Evolutionary conservation across 2,113 vertebrate species (phyloP), one percentile per base, ranked within the genome.

Genomic region (Pimephales promelas): DNA sequence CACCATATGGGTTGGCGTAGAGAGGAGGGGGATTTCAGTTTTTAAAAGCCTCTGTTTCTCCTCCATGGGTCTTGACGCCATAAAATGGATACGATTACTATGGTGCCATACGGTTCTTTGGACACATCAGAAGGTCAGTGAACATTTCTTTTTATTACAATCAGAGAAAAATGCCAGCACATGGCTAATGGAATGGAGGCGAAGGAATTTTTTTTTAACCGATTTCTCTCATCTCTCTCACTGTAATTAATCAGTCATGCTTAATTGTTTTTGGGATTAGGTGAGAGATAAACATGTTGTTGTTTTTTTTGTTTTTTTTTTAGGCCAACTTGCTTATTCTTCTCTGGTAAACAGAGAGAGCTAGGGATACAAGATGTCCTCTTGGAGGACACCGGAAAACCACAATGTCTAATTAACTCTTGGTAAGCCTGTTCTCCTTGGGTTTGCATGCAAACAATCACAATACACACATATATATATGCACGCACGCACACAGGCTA

Each of bases 221-320:
- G 54, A 45, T 64, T 83, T 82, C 83, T 82, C 79, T 47, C 61
- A 7, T 31, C 4, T 22, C 34, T 31, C 64, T 88, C 86, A 85
- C 68, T 59, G 64, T 84, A 75, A 91, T 92, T 87, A 90, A 92
- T 93, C 90, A 91, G 91, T 93, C 92, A 92, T 56, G 47, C 85
- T 84, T 92, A 93, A 93, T 94, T 94, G 92, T 90, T 90, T 89
- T 16, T 92, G 91, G 88, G 81, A 81, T 56, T 82, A 81, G 86
- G 82, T 88, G 86, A 76, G 68, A 73, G 61, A 79, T 40, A 77
- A 84, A 85, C 45, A 70, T 52, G n/a, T n/a, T n/a, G n/a, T 28
- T 28, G 2, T 31, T 7, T 54, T 54, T 86, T 78, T 88, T 90
- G n/a, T 81, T 87, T 88, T 31, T 62, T 49, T 64, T 28, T 49